Evolutionary conservation across 2,113 vertebrate species (phyloP), one percentile per base, ranked within the genome.

Genomic region (Stictonetta naevosa): DNA sequence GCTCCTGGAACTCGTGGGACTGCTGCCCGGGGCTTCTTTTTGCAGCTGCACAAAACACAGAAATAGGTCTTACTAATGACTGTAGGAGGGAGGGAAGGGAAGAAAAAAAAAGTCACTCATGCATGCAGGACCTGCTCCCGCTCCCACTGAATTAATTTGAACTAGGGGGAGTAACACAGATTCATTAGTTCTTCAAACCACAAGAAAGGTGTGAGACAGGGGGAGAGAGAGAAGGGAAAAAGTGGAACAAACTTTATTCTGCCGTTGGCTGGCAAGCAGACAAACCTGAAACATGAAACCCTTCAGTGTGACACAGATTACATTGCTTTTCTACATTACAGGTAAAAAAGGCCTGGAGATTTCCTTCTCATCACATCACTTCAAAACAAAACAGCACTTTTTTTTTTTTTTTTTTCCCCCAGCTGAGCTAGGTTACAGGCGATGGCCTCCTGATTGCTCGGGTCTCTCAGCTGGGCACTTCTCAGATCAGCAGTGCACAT

Each of bases 1-100:
- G 94, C 66, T 98, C 97, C 26, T 95, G 98, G 94, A 97, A 97
- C 68, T 98, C 98, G 8, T 98, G 98, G 95, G 97, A 83, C 94
- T 97, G 97, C 12, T 98, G 97, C 76, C 97, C 97, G 73, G 97
- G 95, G 93, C 97, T 98, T 87, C 97, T 98, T 91, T 98, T 98
- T 3, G 97, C 97, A 86, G 96, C 97, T 93, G 97, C 42, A 89
- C 97, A 96, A 48, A 98, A 97, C 75, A 94, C 56, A 86, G 77
- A 97, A 64, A 83, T 7, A 83, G 31, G 46, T 67, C 25, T 97
- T 83, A 93, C 2, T 68, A 86, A 77, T 15, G 14, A 86, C 0
- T 42, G 59, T 6, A 91, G 73, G 62, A 72, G 29, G 79, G 36
- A 77, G 10, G 73, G 16, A 3, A 79, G 71, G 29, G 44, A 5